Percentiles rank a stretch among this genome's conserved stretches.
Evolutionary conservation across 2,113 vertebrate species (phyloP).

Genomic region (Eublepharis macularius): DNA sequence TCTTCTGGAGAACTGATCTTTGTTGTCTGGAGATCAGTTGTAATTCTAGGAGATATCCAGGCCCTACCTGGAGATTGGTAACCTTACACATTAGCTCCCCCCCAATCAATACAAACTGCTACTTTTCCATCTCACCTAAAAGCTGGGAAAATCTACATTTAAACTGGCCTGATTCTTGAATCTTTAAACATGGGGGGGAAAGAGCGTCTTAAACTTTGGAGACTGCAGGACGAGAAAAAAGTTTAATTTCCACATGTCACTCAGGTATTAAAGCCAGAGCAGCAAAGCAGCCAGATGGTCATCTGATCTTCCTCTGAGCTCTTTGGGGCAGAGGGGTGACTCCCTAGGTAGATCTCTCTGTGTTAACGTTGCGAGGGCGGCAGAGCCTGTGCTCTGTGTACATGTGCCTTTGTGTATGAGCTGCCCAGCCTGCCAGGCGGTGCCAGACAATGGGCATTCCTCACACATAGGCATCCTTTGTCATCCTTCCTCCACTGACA

Average conservation of each 20-base stretch:
- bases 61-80: too few relatives aligned
- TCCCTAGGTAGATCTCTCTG: constrained; percentile 7
- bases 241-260: background rate
- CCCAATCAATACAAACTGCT: background rate
- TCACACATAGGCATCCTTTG: constrained; percentile 26
- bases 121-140: background rate
- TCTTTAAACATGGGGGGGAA: background rate
- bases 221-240: background rate
- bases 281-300: background rate
- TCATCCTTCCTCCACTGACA: background rate
- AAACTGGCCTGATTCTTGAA: background rate
- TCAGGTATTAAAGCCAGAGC: background rate
- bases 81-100: too few relatives aligned
- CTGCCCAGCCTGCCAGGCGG: constrained; percentile 8
- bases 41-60: too few relatives aligned
- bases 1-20: too few relatives aligned
- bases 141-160: background rate
- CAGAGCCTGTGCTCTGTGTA: background rate
- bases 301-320: constrained; percentile 15
- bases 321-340: background rate
- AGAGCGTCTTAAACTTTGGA: background rate
- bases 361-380: background rate
- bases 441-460: constrained; percentile 9
- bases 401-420: background rate
- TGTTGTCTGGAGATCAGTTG: too few relatives aligned